Evolutionary conservation across 2,888 invertebrate species (phyloP).

Genomic region (Lumbricus terrestris): DNA sequence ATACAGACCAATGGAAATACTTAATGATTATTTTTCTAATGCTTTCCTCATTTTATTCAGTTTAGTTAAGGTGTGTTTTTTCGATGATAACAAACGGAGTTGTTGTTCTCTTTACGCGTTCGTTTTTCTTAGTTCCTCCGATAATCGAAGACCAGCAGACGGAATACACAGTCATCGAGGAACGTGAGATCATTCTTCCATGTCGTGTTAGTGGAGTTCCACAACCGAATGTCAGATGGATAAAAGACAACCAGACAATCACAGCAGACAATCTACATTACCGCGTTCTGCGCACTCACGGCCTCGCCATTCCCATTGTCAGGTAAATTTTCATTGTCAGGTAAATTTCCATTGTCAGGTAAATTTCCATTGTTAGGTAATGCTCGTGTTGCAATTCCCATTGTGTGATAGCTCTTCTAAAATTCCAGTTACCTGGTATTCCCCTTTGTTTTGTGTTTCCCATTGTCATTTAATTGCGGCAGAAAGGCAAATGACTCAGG

Average conservation of each 20-base stretch:
- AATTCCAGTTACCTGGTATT: too few species aligned
- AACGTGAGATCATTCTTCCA: constrained; percentile 50
- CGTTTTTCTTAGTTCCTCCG: constrained; percentile 53
- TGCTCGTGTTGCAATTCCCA: too few species aligned
- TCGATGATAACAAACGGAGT: background rate
- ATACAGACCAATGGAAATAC: too few species aligned
- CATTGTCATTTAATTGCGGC: too few species aligned
- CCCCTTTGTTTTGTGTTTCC: too few species aligned
- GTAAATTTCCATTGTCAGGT: background rate
- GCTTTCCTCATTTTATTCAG: too few species aligned
- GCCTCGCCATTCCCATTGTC: constrained; percentile 51
- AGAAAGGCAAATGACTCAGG: too few species aligned
- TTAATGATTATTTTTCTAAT: too few species aligned
- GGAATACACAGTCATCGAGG: constrained; percentile 46
- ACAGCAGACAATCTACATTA: constrained; percentile 43
- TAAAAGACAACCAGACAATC: constrained; percentile 49
- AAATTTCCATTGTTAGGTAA: too few species aligned
- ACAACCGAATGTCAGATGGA: constrained; percentile 52
- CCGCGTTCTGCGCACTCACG: constrained; percentile 46
- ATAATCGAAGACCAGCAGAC: constrained; percentile 44
- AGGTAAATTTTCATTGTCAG: constrained; percentile 38
- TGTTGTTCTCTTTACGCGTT: background rate
- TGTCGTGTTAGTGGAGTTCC: constrained; percentile 59
- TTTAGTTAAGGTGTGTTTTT: too few species aligned
- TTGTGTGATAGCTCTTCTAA: too few species aligned